phyloP scores from a whole-genome alignment of 35 echinoderm and acorn worm genomes.

The Hemicentrotus pulcherrimus region DNA sequence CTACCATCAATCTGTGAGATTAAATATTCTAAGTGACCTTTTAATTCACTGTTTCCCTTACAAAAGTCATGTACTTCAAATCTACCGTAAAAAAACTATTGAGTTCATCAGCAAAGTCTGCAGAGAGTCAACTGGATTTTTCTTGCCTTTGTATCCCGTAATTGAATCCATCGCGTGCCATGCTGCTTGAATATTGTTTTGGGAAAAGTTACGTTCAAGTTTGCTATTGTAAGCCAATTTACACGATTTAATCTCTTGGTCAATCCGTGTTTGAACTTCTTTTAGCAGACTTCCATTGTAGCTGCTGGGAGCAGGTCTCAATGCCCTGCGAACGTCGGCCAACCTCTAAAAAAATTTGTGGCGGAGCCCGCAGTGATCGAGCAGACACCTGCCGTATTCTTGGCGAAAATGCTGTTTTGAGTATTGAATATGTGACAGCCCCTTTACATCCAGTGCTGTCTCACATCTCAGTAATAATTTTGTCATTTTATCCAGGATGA shows the following conservation, averaged over 20 bases:
- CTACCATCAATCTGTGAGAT: background rate
- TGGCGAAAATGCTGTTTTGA: too few relatives aligned
- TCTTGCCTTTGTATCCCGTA: constrained; percentile 35
- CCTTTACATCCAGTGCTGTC: too few relatives aligned
- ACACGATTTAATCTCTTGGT: constrained; percentile 21
- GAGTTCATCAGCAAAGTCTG: constrained; percentile 58
- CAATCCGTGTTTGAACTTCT: too few relatives aligned
- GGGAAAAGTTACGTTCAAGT: constrained; percentile 31
- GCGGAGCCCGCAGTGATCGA: too few relatives aligned
- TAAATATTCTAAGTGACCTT: constrained; percentile 13
- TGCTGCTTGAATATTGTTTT: constrained; percentile 29
- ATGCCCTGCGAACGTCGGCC: too few relatives aligned
- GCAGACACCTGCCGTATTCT: too few relatives aligned
- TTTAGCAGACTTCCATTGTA: too few relatives aligned
- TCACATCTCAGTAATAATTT: background rate
- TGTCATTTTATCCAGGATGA: background rate
- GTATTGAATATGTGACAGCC: too few relatives aligned
- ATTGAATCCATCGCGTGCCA: background rate
- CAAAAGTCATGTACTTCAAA: constrained; percentile 53
- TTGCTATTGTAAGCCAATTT: constrained; percentile 36
- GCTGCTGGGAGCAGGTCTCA: too few relatives aligned
- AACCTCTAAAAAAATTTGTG: too few relatives aligned
- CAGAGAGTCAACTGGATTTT: background rate
- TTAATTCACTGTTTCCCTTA: constrained; percentile 34
- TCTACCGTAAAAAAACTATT: constrained; percentile 54